These are phyloP conservation scores for Callorhinus ursinus DNA, from an alignment of 2,113 vertebrate genomes.

Conservation along the genomic window DNA sequence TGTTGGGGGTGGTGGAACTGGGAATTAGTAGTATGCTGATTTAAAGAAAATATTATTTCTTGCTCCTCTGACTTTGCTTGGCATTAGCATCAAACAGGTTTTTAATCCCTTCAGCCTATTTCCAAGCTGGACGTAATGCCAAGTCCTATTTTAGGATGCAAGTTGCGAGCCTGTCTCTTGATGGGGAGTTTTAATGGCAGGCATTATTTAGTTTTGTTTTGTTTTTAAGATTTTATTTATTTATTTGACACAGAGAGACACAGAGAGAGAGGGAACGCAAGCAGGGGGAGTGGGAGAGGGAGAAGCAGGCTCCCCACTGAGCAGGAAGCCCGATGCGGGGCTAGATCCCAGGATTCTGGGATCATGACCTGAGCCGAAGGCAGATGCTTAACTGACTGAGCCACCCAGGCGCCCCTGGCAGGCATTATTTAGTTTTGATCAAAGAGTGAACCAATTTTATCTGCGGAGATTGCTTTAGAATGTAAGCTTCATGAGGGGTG, in stretches of 20 bases:
- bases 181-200: neutral
- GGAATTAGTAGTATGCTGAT: neutral
- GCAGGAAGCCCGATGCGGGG: no score
- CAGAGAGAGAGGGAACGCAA: no score
- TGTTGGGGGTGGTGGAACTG: neutral
- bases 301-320: no score
- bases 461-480: neutral
- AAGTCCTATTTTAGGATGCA: conserved; percentile 43
- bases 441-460: neutral
- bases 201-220: neutral
- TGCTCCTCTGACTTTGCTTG: conserved; percentile 14
- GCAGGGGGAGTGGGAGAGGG: no score
- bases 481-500: neutral
- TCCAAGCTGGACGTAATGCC: conserved; percentile 11
- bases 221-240: no score
- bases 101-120: conserved; percentile 65
- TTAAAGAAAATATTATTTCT: conserved; percentile 31
- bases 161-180: neutral
- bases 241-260: no score
- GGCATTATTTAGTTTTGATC: neutral
- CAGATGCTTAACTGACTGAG: no score
- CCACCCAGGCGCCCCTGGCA: neutral
- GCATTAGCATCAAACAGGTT: conserved; percentile 32
- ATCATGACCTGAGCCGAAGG: no score
- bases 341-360: no score